Evolutionary conservation across 1,140 invertebrate species (phyloP).

Genomic region (Anastrepha obliqua): DNA sequence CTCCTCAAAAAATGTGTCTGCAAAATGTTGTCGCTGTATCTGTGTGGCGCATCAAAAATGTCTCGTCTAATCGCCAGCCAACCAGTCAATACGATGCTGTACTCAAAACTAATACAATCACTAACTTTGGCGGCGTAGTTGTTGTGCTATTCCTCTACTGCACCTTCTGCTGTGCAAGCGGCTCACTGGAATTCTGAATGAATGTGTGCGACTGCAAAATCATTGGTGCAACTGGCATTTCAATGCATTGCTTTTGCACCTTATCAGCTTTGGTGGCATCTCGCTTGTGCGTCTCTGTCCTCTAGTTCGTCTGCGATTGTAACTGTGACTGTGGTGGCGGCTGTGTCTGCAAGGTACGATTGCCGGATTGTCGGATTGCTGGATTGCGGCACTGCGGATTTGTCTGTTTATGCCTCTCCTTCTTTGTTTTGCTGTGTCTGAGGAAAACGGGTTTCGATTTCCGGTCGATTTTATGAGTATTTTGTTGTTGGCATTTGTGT

Average conservation of each 20-base stretch:
- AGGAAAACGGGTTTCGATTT: conserved; percentile 26
- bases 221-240: conserved; percentile 43
- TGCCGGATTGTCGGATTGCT: conserved; percentile 7
- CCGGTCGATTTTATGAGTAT: neutral
- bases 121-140: neutral
- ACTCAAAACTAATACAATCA: neutral
- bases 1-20: neutral
- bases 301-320: neutral
- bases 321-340: neutral
- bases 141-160: neutral
- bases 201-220: conserved; percentile 19
- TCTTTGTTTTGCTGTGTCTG: conserved; percentile 14
- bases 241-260: conserved; percentile 28
- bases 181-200: conserved; percentile 26
- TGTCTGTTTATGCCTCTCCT: neutral
- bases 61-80: conserved; percentile 25
- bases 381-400: neutral
- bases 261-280: conserved; percentile 45
- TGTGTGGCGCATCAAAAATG: conserved; percentile 35
- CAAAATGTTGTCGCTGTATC: conserved; percentile 19
- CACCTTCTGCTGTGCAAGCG: neutral
- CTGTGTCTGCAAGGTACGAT: neutral
- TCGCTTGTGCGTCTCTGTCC: neutral
- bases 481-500: neutral
- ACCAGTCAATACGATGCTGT: neutral